phyloP scores from a whole-genome alignment of 2,113 vertebrate species.

The Platycercus adscitus region DNA sequence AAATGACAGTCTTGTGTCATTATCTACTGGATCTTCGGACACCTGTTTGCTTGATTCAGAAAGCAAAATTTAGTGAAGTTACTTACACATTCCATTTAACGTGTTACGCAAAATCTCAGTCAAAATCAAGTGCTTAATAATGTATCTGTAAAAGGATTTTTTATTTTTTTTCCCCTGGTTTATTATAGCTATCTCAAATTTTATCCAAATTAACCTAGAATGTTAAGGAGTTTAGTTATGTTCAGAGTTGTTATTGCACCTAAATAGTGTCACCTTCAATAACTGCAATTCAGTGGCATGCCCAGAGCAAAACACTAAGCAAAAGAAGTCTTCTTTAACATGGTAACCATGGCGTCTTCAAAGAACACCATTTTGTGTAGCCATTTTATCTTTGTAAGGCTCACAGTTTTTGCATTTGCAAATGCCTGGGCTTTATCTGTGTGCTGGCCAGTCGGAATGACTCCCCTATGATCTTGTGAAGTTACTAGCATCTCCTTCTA shows the following conservation, averaged over 20 bases:
- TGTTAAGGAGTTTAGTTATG: not conserved
- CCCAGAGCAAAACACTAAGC: not conserved
- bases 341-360: not conserved
- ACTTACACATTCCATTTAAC: not conserved
- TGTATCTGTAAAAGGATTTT: not conserved
- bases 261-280: not conserved
- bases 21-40: not conserved
- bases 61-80: not conserved
- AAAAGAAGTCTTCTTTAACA: not conserved
- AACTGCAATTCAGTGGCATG: not conserved
- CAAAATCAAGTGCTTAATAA: not conserved
- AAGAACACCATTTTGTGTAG: not conserved
- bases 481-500: not conserved
- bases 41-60: not conserved
- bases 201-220: not conserved
- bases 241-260: not conserved
- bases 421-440: not conserved
- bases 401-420: not conserved
- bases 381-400: not conserved
- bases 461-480: not conserved
- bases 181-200: not conserved
- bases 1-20: not conserved
- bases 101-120: not conserved
- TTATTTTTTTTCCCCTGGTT: not conserved
- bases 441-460: not conserved